A percentile compares a stretch with the other conserved stretches of the same genome.
These are phyloP conservation scores for Marronus borbonicus DNA, from an alignment of 2,888 invertebrate species.

Conservation along the genomic window DNA sequence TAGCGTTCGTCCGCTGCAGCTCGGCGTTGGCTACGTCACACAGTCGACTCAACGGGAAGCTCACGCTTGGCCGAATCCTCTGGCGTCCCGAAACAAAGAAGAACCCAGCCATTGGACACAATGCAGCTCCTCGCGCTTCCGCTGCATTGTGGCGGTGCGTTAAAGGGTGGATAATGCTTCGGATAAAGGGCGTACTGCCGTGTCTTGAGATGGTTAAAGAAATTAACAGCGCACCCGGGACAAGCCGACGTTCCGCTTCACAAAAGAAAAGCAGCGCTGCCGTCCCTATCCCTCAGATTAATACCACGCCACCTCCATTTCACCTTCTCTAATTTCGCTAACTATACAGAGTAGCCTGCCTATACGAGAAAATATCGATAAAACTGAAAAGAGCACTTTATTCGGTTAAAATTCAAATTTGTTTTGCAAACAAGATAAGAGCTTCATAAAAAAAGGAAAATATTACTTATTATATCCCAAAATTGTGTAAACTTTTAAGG, in stretches of 20 bases:
- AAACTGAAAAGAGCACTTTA: no score
- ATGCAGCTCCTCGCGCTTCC: conserved; percentile 70
- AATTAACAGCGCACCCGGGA: conserved; percentile 60
- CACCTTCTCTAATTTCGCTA: conserved; percentile 21
- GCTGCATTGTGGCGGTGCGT: conserved; percentile 70
- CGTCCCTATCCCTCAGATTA: background rate
- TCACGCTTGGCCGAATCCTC: conserved; percentile 67
- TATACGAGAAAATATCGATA: no score
- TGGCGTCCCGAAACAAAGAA: conserved; percentile 66
- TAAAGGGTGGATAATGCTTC: conserved; percentile 70
- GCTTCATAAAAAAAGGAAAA: background rate
- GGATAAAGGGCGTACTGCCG: conserved; percentile 62
- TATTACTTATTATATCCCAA: background rate
- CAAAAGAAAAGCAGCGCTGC: conserved; percentile 46
- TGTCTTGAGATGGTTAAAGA: conserved; percentile 60
- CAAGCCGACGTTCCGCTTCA: conserved; percentile 52
- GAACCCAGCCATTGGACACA: conserved; percentile 67
- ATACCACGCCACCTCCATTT: conserved; percentile 6
- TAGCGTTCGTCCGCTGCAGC: conserved; percentile 53
- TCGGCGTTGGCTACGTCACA: background rate
- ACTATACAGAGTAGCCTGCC: background rate
- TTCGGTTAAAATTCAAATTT: no score
- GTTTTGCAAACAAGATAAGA: background rate
- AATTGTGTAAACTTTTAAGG: conserved; percentile 6
- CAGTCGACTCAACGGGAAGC: conserved; percentile 55